Percentiles rank a stretch among this genome's conserved stretches.
These are phyloP conservation scores for Martes martes DNA, from an alignment of 2,113 vertebrate species.

Conservation along the genomic window DNA sequence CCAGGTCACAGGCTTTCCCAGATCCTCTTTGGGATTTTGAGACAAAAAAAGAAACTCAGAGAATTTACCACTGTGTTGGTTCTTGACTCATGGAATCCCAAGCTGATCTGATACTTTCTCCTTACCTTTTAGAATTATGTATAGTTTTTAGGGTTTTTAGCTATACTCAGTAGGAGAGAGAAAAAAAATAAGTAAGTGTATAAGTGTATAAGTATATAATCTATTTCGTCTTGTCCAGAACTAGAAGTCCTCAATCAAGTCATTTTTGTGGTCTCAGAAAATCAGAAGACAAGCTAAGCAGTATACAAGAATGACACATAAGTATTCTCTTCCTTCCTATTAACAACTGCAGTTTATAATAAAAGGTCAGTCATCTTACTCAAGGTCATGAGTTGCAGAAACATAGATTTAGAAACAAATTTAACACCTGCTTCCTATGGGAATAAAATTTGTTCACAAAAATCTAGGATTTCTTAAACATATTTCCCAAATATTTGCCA, in stretches of 20 bases:
- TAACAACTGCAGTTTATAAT: background rate
- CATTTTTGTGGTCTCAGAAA: background rate
- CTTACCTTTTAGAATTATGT: background rate
- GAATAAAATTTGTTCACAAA: background rate
- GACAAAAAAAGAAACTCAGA: background rate
- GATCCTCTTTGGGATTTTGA: background rate
- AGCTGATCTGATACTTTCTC: background rate
- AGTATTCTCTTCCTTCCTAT: background rate
- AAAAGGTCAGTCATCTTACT: background rate
- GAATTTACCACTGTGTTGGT: background rate
- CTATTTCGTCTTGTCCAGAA: background rate
- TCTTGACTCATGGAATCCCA: background rate
- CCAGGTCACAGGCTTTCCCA: background rate
- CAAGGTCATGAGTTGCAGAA: background rate
- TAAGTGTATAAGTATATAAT: background rate
- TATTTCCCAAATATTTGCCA: background rate
- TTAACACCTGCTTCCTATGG: background rate
- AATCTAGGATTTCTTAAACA: background rate
- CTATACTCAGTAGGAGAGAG: background rate
- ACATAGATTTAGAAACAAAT: background rate
- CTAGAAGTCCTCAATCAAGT: background rate
- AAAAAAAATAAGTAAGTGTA: background rate
- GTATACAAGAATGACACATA: background rate
- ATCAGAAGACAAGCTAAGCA: background rate
- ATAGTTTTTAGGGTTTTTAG: background rate